These are phyloP conservation scores for Lithophane ornitopus DNA, from an alignment of 2,888 invertebrate genomes.

Conservation along the genomic window DNA sequence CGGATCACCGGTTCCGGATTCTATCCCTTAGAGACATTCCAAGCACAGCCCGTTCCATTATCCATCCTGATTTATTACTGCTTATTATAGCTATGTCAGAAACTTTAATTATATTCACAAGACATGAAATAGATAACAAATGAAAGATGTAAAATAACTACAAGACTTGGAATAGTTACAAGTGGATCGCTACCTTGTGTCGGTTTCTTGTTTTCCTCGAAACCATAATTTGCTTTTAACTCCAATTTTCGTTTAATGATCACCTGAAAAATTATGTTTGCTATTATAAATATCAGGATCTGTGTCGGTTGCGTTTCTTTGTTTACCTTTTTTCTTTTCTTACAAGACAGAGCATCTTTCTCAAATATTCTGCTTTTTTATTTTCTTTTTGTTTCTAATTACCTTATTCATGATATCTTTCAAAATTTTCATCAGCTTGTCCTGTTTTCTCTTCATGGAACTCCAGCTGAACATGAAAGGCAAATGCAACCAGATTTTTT, in stretches of 20 bases:
- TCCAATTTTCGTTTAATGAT: constrained; percentile 41
- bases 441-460: constrained; percentile 35
- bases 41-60: not conserved
- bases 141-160: not conserved
- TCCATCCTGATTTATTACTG: not conserved
- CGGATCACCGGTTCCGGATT: not conserved
- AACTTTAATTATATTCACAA: not conserved
- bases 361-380: not conserved
- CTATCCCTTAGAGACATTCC: not conserved
- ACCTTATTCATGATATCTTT: constrained; percentile 36
- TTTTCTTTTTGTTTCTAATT: not conserved
- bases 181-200: constrained; percentile 3
- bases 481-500: constrained; percentile 34
- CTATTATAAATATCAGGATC: not conserved
- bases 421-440: constrained; percentile 25
- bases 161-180: not conserved
- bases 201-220: not conserved
- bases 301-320: not conserved
- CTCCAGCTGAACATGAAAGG: constrained; percentile 25
- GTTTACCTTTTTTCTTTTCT: not conserved
- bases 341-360: not conserved
- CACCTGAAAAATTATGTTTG: constrained; percentile 25
- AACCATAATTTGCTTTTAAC: constrained; percentile 6
- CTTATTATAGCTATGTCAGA: too few species aligned
- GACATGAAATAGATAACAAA: not conserved